Conservation (phyloP, 2,797 vertebrate species). For the Sebastes steindachneri region DNA sequence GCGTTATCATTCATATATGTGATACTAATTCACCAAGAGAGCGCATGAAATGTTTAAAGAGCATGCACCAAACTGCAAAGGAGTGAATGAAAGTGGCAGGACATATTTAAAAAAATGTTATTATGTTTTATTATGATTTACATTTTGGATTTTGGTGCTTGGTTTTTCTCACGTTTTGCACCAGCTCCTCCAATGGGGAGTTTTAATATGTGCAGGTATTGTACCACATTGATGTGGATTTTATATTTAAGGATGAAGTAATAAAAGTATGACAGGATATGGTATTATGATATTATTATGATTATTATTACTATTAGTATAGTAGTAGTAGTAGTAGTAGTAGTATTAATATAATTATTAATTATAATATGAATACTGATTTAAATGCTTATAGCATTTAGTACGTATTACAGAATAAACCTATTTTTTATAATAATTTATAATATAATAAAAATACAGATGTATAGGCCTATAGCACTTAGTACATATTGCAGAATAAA, state of each 20-base stretch:
- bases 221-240: neutral
- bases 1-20: neutral
- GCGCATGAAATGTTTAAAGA: neutral
- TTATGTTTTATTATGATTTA: neutral
- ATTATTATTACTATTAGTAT: fast-evolving
- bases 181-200: too few relatives aligned
- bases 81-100: neutral
- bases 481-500: too few relatives aligned
- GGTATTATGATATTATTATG: too few relatives aligned
- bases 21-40: neutral
- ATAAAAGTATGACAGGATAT: neutral
- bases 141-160: neutral
- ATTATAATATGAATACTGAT: too few relatives aligned
- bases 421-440: too few relatives aligned
- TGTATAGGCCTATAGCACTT: too few relatives aligned
- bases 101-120: neutral
- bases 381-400: fast-evolving
- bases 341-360: too few relatives aligned
- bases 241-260: neutral
- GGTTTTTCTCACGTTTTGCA: neutral
- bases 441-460: too few relatives aligned
- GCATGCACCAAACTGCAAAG: neutral
- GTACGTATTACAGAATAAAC: fast-evolving
- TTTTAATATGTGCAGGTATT: neutral
- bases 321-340: too few relatives aligned